Base-by-base conservation (phyloP, 2,797 vertebrate species). In the Phalanger gymnotis region DNA sequence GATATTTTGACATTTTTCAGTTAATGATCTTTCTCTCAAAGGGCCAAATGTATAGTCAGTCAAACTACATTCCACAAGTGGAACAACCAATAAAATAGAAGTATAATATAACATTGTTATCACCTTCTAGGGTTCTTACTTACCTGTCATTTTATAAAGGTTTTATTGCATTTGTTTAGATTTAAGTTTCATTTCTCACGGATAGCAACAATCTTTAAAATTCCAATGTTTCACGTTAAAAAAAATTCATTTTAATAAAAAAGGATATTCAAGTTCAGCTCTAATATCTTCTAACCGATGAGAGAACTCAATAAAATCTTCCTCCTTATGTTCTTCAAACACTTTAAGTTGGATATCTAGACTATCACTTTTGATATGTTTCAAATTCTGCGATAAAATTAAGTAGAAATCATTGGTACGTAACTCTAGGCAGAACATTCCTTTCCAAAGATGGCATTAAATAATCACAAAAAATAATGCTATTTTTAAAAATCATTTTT, bases 221-320 rank as follows among this genome's bases (percentile, higher is more conserved):
- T 73, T 93, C 51, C 53, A 90, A 22, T 92, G 91, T 56, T 95
- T 95, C n/a, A 57, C 19, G 28, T 81, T 81, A 19, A 47, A 81
- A 81, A 81, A 25, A 25, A 95, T 91, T 95, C 9, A 61, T 30
- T 91, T 94, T 52, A 95, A 27, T 95, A 66, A n/a, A 98, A 97
- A 99, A 99, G 99, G 99, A 99, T 99, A 99, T 99, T 99, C 99
- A 97, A 99, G 93, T 98, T 99, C 99, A 95, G 98, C 98, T 98
- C 98, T 99, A 98, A 99, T 99, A 98, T 99, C 99, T 97, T 99
- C 99, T 95, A 99, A 98, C 96, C 99, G 99, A 97, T 99, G 99
- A 93, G 99, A 99, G 97, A 99, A 99, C 97, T 99, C 99, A 0
- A 99, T 99, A 99, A 99, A 99, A 98, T 99, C 99, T 98, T 99